A percentile compares a stretch with the other conserved stretches of the same genome.
Evolutionary conservation across 2,888 invertebrate species (phyloP).

Genomic region (Pharmacophagus antenor): DNA sequence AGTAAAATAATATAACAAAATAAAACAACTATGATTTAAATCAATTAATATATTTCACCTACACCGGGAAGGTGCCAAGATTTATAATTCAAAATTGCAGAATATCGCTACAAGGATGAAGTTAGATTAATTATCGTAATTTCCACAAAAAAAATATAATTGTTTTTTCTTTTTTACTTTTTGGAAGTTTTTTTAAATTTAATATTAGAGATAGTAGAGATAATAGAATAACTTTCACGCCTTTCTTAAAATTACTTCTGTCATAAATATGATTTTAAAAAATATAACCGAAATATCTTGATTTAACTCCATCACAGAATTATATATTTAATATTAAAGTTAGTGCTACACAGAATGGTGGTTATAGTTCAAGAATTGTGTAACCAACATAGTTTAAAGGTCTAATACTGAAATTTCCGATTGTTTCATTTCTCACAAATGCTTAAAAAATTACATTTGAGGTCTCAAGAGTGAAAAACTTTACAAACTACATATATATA

Average conservation of each 20-base stretch:
- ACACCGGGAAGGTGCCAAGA: not conserved
- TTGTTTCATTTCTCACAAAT: no score
- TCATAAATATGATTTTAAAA: no score
- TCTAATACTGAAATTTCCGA: not conserved
- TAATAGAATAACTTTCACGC: no score
- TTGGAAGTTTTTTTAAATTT: no score
- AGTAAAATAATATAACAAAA: not conserved
- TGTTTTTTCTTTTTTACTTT: no score
- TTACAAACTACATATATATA: no score
- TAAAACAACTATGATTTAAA: conserved; percentile 10
- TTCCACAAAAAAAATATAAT: no score
- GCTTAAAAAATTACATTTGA: not conserved
- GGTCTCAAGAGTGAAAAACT: no score
- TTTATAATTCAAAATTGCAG: not conserved
- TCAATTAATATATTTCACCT: conserved; percentile 17
- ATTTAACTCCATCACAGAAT: not conserved
- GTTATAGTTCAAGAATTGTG: not conserved
- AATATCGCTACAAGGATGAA: not conserved
- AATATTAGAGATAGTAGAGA: no score
- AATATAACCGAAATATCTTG: not conserved
- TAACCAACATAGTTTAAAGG: not conserved
- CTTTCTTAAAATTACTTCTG: no score
- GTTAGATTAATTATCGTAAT: no score
- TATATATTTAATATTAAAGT: not conserved
- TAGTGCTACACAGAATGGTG: not conserved